phyloP scores from a whole-genome alignment of 30 jellyfish, hydroid and myxozoan genomes.

The Aurelia sp. region DNA sequence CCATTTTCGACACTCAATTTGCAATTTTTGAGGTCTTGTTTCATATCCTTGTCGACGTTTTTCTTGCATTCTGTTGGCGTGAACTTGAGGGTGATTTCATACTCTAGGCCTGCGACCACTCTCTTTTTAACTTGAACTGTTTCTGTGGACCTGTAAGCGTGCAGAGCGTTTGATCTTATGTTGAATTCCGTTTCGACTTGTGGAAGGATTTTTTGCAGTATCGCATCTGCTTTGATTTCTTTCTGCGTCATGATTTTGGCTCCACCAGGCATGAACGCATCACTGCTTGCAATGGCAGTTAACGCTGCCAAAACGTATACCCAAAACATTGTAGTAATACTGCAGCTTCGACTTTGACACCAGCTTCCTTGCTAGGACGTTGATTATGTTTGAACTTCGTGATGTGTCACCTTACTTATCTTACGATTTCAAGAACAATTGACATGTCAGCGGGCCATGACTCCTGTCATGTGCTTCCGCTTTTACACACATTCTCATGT shows the following conservation, averaged over 20 bases:
- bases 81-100: slow-evolving; percentile 17
- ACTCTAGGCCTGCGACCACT: slow-evolving; percentile 47
- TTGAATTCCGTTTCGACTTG: slow-evolving; percentile 40
- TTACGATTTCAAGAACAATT: too few relatives aligned
- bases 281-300: slow-evolving; percentile 38
- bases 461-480: too few relatives aligned
- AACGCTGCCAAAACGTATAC: neutral
- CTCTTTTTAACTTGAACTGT: slow-evolving; percentile 7
- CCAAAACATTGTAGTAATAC: slow-evolving; percentile 3
- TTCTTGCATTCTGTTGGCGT: slow-evolving; percentile 62
- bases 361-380: too few relatives aligned
- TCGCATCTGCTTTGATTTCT: slow-evolving; percentile 31
- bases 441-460: too few relatives aligned
- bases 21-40: slow-evolving; percentile 48
- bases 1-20: slow-evolving; percentile 24
- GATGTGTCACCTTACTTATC: too few relatives aligned
- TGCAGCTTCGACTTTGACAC: too few relatives aligned
- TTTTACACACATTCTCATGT: too few relatives aligned
- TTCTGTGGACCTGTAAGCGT: slow-evolving; percentile 26
- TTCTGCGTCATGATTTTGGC: slow-evolving; percentile 14
- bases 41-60: slow-evolving; percentile 33
- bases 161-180: slow-evolving; percentile 31
- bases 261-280: slow-evolving; percentile 51
- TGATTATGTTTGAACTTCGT: too few relatives aligned
- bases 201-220: slow-evolving; percentile 20